These are phyloP conservation scores for Listrodromus nycthemerus DNA, from an alignment of 2,888 invertebrate species.

Conservation along the genomic window DNA sequence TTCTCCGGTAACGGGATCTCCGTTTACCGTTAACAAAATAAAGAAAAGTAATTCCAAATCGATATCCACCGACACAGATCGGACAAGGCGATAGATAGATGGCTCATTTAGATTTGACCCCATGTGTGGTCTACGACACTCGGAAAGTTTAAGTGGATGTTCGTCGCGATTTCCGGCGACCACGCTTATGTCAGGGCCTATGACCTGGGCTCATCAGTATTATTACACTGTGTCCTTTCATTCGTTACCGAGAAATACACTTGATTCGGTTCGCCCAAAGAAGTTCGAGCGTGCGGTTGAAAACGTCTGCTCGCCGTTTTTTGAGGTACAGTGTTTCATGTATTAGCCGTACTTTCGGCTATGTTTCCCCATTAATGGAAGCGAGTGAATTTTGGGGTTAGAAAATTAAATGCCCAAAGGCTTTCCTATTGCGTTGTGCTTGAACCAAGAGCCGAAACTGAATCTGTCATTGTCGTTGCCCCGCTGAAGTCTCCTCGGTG, in stretches of 20 bases:
- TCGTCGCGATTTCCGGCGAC: conserved; percentile 26
- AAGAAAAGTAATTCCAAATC: conserved; percentile 3
- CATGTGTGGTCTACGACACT: conserved; percentile 15
- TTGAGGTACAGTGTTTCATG: neutral
- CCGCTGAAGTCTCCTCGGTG: neutral
- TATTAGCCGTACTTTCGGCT: neutral
- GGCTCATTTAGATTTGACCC: neutral
- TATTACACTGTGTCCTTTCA: conserved; percentile 56
- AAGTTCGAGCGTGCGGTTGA: neutral
- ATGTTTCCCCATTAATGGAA: neutral
- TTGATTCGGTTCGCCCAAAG: conserved; percentile 10
- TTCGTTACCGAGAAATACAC: conserved; percentile 63
- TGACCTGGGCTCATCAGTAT: conserved; percentile 22
- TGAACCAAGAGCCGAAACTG: neutral
- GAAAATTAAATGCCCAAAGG: neutral
- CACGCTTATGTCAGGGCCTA: conserved; percentile 35
- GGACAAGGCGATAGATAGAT: neutral
- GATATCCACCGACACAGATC: conserved; percentile 9
- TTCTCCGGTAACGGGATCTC: conserved; percentile 11
- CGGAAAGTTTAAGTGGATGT: conserved; percentile 7
- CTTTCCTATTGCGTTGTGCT: neutral
- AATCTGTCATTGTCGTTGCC: neutral
- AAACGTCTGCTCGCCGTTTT: neutral
- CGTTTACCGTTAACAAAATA: conserved; percentile 25
- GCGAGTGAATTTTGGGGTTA: neutral